Evolutionary conservation across 2,797 vertebrate species (phyloP).

Genomic region (Lacerta bilineata): DNA sequence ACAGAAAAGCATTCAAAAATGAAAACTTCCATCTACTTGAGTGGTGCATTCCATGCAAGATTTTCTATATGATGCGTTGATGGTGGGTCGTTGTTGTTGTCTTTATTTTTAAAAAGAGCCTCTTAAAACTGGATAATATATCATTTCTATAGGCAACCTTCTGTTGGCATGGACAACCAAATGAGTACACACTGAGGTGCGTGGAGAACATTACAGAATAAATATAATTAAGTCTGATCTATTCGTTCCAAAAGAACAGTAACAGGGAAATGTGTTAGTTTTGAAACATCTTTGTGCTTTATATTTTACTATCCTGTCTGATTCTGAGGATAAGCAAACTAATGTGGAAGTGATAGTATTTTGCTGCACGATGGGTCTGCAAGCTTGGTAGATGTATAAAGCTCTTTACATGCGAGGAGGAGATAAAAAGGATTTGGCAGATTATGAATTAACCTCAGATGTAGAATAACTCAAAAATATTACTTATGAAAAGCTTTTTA

Average conservation of each 20-base stretch:
- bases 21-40: neutral
- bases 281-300: neutral
- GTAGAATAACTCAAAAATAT: slow-evolving; percentile 22
- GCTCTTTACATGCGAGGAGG: slow-evolving; percentile 14
- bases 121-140: neutral
- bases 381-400: slow-evolving; percentile 22
- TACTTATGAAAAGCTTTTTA: neutral
- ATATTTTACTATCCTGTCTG: neutral
- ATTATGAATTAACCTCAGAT: slow-evolving; percentile 31
- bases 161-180: neutral
- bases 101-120: neutral
- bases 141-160: neutral
- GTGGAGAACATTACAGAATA: neutral
- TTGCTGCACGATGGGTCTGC: slow-evolving; percentile 8
- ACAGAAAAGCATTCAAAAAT: neutral
- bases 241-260: neutral
- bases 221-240: neutral
- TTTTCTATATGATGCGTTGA: neutral
- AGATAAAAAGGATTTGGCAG: slow-evolving; percentile 34
- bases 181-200: neutral
- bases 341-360: neutral
- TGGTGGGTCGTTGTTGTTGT: neutral
- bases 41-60: neutral
- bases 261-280: neutral
- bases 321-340: neutral